Evolutionary conservation across 2,113 vertebrate genomes (phyloP).

Genomic region (Actenoides hombroni): DNA sequence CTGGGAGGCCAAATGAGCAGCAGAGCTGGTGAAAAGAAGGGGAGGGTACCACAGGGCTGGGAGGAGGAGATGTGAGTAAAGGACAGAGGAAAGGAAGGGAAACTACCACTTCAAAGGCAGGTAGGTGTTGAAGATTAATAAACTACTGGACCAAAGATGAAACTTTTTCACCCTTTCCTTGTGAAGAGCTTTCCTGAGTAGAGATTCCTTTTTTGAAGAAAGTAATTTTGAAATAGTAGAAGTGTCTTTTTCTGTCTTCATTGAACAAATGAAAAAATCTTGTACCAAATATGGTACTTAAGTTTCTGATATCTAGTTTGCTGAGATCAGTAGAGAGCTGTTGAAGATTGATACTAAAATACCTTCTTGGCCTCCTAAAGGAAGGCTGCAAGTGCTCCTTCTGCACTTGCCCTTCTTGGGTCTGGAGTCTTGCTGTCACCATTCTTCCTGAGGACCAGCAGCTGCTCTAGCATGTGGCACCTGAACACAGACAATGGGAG

Average conservation of each 20-base stretch:
- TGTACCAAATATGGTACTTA: not conserved
- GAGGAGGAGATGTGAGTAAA: not conserved
- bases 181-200: not conserved
- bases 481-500: not conserved
- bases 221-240: not conserved
- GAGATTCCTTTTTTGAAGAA: not conserved
- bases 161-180: not conserved
- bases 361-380: not conserved
- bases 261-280: not conserved
- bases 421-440: not conserved
- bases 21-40: not conserved
- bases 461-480: not conserved
- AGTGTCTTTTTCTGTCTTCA: not conserved
- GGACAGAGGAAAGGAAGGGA: not conserved
- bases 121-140: not conserved
- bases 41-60: not conserved
- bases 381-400: not conserved
- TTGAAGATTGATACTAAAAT: not conserved
- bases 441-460: not conserved
- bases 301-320: not conserved
- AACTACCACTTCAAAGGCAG: not conserved
- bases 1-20: not conserved
- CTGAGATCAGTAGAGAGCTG: not conserved
- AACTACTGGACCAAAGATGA: not conserved
- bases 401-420: not conserved